Base-by-base conservation (phyloP, 1,140 invertebrate species). In the Drosophila busckii region DNA sequence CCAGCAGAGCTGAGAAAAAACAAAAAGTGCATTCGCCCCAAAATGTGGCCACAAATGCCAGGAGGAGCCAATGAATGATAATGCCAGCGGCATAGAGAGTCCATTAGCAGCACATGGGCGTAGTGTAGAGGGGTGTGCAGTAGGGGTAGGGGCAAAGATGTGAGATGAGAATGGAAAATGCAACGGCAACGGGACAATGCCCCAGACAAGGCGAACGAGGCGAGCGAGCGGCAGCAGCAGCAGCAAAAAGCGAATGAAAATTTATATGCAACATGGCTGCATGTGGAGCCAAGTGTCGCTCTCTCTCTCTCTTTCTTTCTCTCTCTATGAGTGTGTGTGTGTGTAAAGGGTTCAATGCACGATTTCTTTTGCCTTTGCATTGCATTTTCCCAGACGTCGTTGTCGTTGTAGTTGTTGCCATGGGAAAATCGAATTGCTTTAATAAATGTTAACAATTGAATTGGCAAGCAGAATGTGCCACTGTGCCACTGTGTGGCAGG, bases 291-390 rank as follows among this genome's bases (percentile, higher is more conserved):
- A 59, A 54, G 46, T 68, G 38, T 23, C 15, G 26, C 19, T 41
- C 13, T 34, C 10, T 12, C 32, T 37, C 13, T 40, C 5, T 22
- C 15, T 20, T 12, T 42, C 32, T 25, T 20, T 16, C 9, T 35
- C 34, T 20, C 26, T 41, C 4, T 49, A 17, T 46, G 42, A 29
- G 23, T 34, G 41, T 44, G 34, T 44, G 26, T 35, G 29, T 23
- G 54, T 61, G 50, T 20, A 82, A 82, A 83, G 75, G 76, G 70
- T 83, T 82, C 75, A 75, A 60, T 60, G 73, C 59, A 69, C 73
- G 73, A 80, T 80, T 80, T 80, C 29, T 59, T 67, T 52, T 29
- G 6, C 34, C 10, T 12, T 28, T 32, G n/a, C n/a, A n/a, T n/a
- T n/a, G n/a, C n/a, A n/a, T 42, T 48, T 44, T 53, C 48, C 29